Base-by-base conservation (phyloP, 2,888 invertebrate species). In the Nowickia ferox region DNA sequence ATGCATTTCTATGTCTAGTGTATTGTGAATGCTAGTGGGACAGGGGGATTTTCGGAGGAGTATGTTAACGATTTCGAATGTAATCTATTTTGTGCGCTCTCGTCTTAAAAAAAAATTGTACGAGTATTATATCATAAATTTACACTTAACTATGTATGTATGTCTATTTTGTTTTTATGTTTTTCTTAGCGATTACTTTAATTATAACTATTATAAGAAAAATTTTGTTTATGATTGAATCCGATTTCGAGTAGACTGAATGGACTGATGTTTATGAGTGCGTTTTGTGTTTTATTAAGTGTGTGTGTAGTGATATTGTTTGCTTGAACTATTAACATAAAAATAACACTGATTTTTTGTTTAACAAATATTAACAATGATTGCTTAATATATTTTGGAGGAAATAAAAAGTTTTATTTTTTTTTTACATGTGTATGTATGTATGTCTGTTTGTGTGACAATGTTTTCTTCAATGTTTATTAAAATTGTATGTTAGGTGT, bases 1-100 rank as follows among this genome's bases (percentile, higher is more conserved):
- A 46, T 30, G 30, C 1, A 30, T 71, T 38, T 80, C 19, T 80
- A 76, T 76, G 19, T 53, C 71, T 81, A 80, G 66, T 19, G 30
- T 0, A 13, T 10, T 9, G 1, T 46, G 46, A 19, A 11, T 13
- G 30, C 59, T 48, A 8, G 9, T 0, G 11, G 46, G 30, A 10
- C 13, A 9, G 19, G 19, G 48, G 6, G 6, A 30, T 6, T 30
- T 30, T 30, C 17, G 15, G 38, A 68, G 19, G n/a, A 44, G 53
- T 40, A 30, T 82, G 63, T 48, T 81, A 65, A 74, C 48, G 74
- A 42, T 74, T 61, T 79, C 61, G 71, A 83, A 83, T 83, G 85
- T 76, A 76, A 72, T 76, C 53, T 80, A 38, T 79, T 30, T 72
- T 86, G 86, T 86, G 86, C 86, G 86, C 75, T 86, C 65, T 75